Evolutionary conservation across 2,888 invertebrate species (phyloP).

Genomic region (Cybosia mesomella): DNA sequence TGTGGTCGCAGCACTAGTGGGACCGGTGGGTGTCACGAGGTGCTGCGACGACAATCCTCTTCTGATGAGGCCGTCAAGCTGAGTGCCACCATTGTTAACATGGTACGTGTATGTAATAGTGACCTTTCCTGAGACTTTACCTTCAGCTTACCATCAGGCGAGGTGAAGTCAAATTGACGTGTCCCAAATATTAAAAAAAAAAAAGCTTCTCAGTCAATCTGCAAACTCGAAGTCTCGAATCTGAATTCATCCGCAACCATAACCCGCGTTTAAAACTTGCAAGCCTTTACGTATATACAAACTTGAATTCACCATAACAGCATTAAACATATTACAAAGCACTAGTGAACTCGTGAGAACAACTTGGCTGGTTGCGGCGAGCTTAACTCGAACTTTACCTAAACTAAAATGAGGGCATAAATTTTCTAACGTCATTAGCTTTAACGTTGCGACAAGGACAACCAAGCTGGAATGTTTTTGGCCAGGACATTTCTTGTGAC

Average conservation of each 20-base stretch:
- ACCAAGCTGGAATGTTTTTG: neutral
- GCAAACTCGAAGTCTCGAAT: neutral
- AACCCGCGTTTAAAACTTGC: neutral
- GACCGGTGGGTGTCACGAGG: too few relatives aligned
- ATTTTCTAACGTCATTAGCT: constrained; percentile 56
- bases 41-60: too few relatives aligned
- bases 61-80: too few relatives aligned
- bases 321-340: constrained; percentile 11
- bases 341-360: constrained; percentile 12
- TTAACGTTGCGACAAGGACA: constrained; percentile 29
- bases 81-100: too few relatives aligned
- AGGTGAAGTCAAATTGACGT: too few relatives aligned
- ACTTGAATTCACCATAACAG: neutral
- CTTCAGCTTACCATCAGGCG: too few relatives aligned
- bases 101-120: too few relatives aligned
- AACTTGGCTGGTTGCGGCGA: constrained; percentile 40
- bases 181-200: too few relatives aligned
- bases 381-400: constrained; percentile 46
- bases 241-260: neutral
- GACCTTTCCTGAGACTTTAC: too few relatives aligned
- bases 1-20: too few relatives aligned
- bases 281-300: neutral
- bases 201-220: too few relatives aligned
- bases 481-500: too few relatives aligned
- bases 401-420: constrained; percentile 60